Evolutionary conservation across 2,888 invertebrate species (phyloP), one percentile per base, ranked within the genome.

Genomic region (Graphium colonna): DNA sequence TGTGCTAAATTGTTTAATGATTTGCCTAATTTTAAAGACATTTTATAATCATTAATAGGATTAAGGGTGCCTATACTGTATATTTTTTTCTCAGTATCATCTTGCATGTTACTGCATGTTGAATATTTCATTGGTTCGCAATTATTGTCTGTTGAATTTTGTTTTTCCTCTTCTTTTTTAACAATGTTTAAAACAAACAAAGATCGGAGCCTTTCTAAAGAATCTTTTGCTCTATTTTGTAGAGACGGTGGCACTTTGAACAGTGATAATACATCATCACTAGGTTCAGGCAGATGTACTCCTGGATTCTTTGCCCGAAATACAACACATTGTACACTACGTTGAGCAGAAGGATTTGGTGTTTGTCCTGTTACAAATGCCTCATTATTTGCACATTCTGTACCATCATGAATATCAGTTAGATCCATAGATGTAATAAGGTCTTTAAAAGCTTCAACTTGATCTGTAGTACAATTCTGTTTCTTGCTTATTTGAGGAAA

Each of bases 341-440:
- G 91, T 62, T 82, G 91, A 55, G 80, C 83, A 60, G 82, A 84
- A 57, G 82, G 93, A 75, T 86, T 92, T 5, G 82, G 85, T 53
- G 89, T 91, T 69, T 79, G 85, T 48, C 79, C 90, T 40, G 88
- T 77, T 18, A 91, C 90, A 59, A 90, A 90, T 26, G 87, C 85
- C 71, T 91, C 90, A 55, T 73, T 67, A 55, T 83, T 83, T 74
- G 88, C 85, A 77, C 75, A 82, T 36, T 65, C 62, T 1, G 77
- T 73, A 28, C 87, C 90, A 68, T 90, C 87, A 71, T 86, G 84
- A 1, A 82, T 86, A 58, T 83, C 84, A 31, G 91, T 90, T 46
- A 92, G 77, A 73, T 94, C 92, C 94, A 94, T 94, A 45, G 89
- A 78, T 66, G 90, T 90, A 12, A 95, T 94, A 0, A 95, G 84